phyloP scores from a whole-genome alignment of 2,113 vertebrate genomes.

The Mastomys natalensis region DNA sequence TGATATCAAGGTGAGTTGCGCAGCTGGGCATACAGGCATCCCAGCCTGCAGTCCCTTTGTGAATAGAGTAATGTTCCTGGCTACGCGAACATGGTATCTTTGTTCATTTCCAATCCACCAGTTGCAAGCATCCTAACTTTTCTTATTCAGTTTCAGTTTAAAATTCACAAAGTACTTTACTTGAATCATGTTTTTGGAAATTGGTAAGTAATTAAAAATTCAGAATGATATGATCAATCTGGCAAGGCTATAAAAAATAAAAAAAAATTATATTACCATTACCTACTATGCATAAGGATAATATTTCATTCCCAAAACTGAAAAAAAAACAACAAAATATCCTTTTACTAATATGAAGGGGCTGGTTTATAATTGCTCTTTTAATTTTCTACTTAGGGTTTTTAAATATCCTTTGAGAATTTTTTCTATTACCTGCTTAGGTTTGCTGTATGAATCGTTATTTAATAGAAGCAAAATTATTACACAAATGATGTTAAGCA shows the following conservation, averaged over 20 bases:
- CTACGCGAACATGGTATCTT: not conserved
- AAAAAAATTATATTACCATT: not conserved
- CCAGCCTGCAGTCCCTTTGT: not conserved
- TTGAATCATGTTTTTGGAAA: not conserved
- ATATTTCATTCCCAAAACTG: not conserved
- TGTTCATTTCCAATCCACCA: not conserved
- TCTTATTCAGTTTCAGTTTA: not conserved
- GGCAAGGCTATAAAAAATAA: not conserved
- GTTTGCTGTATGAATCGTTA: not conserved
- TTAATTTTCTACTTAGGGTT: slow-evolving; percentile 16
- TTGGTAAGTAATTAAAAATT: not conserved
- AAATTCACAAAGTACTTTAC: slow-evolving; percentile 16
- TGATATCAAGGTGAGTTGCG: not conserved
- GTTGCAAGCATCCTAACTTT: not conserved
- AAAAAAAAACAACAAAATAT: not conserved
- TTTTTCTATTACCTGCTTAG: slow-evolving; percentile 24
- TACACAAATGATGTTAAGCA: not conserved
- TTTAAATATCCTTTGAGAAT: not conserved
- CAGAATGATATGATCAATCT: not conserved
- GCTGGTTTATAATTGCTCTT: slow-evolving; percentile 35
- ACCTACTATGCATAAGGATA: not conserved
- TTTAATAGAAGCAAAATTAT: not conserved
- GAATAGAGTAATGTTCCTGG: not conserved
- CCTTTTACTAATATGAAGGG: not conserved
- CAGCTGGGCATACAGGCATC: not conserved